Evolutionary conservation across 2,113 vertebrate genomes (phyloP).

Genomic region (Halcyon malimbica): DNA sequence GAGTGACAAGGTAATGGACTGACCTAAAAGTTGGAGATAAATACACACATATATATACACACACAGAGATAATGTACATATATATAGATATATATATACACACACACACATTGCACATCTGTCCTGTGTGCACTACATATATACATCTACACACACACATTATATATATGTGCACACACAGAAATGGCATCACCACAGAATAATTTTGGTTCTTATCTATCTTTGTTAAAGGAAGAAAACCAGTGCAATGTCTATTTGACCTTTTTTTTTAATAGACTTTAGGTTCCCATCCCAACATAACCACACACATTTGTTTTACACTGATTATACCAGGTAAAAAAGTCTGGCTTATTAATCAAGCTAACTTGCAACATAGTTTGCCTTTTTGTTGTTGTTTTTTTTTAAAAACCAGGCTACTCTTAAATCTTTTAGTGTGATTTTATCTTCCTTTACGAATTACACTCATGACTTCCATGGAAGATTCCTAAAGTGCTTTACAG

Average conservation of each 20-base stretch:
- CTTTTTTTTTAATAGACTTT: background rate
- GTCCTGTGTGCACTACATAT: background rate
- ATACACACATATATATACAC: background rate
- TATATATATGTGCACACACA: background rate
- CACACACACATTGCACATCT: background rate
- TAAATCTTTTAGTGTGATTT: background rate
- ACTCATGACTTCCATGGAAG: background rate
- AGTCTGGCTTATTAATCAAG: background rate
- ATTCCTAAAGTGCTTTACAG: background rate
- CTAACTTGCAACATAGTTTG: background rate
- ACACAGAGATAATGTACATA: background rate
- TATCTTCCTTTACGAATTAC: background rate
- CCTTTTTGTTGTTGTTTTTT: background rate
- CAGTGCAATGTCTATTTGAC: background rate
- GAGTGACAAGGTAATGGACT: conserved; percentile 81
- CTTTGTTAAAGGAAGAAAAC: background rate
- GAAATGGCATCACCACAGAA: background rate
- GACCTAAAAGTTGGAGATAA: conserved; percentile 69
- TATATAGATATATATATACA: background rate
- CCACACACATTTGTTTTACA: background rate
- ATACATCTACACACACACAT: background rate
- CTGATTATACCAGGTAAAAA: background rate
- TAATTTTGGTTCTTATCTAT: background rate
- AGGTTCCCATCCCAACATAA: background rate
- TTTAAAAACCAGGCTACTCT: background rate